phyloP scores from a whole-genome alignment of 2,888 invertebrate genomes.

The Xestia rhomboidea region DNA sequence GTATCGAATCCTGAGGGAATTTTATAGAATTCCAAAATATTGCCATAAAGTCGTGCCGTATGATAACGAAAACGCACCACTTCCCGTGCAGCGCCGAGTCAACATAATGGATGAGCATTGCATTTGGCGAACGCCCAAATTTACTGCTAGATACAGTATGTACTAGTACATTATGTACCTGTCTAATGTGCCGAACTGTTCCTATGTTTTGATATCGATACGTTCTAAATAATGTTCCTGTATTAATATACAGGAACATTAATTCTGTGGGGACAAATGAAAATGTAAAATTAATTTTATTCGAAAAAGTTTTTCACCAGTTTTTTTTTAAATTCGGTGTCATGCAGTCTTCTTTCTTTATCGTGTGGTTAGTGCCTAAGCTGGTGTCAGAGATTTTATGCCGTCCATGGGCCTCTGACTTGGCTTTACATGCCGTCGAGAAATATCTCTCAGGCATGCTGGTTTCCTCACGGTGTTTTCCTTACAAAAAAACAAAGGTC shows the following conservation, averaged over 20 bases:
- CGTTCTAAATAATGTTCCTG: not conserved
- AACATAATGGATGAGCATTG: slow-evolving; percentile 90
- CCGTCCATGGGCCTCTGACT: too few species aligned
- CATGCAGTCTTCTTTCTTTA: too few species aligned
- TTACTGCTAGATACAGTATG: slow-evolving; percentile 87
- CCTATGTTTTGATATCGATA: slow-evolving; percentile 51
- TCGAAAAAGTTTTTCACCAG: not conserved
- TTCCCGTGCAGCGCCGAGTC: slow-evolving; percentile 86
- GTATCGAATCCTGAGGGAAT: not conserved
- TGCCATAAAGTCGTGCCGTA: slow-evolving; percentile 51
- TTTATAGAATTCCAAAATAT: not conserved
- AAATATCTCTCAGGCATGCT: too few species aligned
- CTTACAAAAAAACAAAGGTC: too few species aligned
- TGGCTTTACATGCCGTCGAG: too few species aligned
- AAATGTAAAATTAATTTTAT: not conserved
- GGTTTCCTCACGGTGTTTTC: too few species aligned
- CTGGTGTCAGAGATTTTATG: too few species aligned
- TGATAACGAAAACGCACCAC: slow-evolving; percentile 70
- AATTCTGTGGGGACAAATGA: not conserved
- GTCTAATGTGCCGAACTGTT: slow-evolving; percentile 63
- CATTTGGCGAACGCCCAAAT: slow-evolving; percentile 90
- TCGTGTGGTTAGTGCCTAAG: too few species aligned
- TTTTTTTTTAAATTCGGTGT: not conserved
- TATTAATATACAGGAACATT: not conserved
- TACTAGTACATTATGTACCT: slow-evolving; percentile 65